Evolutionary conservation across 2,888 invertebrate genomes (phyloP), one percentile per base, ranked within the genome.

Genomic region (Parelbella ahira): DNA sequence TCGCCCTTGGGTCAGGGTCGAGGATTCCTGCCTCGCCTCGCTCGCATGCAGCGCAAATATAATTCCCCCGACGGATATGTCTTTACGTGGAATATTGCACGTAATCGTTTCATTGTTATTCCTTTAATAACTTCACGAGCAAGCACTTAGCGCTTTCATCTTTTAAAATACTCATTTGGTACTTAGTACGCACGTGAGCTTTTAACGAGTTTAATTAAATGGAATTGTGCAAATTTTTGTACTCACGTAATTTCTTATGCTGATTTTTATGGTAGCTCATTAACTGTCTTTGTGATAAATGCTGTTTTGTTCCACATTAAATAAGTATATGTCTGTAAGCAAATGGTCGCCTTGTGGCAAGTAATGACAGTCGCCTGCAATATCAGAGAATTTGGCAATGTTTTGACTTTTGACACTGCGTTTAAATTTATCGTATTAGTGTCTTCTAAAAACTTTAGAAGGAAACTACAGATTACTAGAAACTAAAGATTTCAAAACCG

Each of bases 1-100:
- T 70, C 64, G 79, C 62, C 80, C 84, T 64, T 53, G 56, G 86
- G 84, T 87, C 86, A 86, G 80, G 87, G 87, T 82, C 84, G 80
- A 59, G 68, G 74, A 63, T 62, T 56, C 59, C 60, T 60, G 61
- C 60, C 63, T 60, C 60, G 66, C 62, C 68, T 68, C 71, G 76
- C 76, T 15, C 18, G 29, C 29, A 76, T 78, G 82, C 75, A 75
- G 68, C 67, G 68, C 75, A 72, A 78, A 75, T 71, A 74, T 73
- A 57, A 58, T 62, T 63, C 60, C 54, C 38, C 67, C 70, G 63
- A 68, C 73, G 78, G 75, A 79, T 78, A 70, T 72, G 65, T 77
- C 64, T 71, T 68, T 72, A 77, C 78, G 74, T 76, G 75, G 78
- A 80, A 81, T 76, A 78, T 70, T 68, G 70, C 71, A 68, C 70